Base-by-base conservation (phyloP, 2,888 invertebrate genomes). In the Leptinotarsa juncta region DNA sequence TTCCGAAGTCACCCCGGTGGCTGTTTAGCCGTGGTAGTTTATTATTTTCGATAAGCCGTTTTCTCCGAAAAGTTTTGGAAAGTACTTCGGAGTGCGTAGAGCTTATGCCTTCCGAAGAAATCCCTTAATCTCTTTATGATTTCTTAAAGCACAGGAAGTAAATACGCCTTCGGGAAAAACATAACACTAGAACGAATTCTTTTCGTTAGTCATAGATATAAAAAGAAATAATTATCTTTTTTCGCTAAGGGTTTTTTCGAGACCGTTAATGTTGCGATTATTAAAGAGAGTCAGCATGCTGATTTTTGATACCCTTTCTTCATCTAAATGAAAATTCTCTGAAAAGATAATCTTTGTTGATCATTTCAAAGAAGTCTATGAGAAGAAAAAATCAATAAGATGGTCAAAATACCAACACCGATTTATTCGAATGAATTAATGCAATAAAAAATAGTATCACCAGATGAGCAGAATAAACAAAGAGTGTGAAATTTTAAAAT, bases 41-140 rank as follows among this genome's bases (percentile, higher is more conserved):
- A 83, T 83, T 83, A 83, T 83, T 83, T 83, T 80, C 81, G 82
- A 82, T 83, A 82, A 83, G 83, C 83, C 77, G 79, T 81, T 80
- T 82, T 76, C 75, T 67, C 72, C 75, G 71, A 77, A 80, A 81
- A 74, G 76, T 79, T 81, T 79, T 77, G 74, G 72, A 75, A 80
- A 79, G 80, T 79, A 76, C 79, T 78, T 78, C 73, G 71, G 75
- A 76, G 79, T 77, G 80, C 81, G 80, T 80, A 77, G 77, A 78
- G 79, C 81, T 82, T 83, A 82, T 80, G 68, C 72, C 66, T 51
- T 75, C 73, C 65, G 67, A 72, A 66, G 77, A 79, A 79, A 81
- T 81, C 82, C 82, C 80, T 78, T 81, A 81, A 82, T 83, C 83
- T 82, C 81, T 83, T 83, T 83, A 83, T 82, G 83, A 83, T 83